Evolutionary conservation across 2,797 vertebrate genomes (phyloP).

Genomic region (Hippoglossus hippoglossus): DNA sequence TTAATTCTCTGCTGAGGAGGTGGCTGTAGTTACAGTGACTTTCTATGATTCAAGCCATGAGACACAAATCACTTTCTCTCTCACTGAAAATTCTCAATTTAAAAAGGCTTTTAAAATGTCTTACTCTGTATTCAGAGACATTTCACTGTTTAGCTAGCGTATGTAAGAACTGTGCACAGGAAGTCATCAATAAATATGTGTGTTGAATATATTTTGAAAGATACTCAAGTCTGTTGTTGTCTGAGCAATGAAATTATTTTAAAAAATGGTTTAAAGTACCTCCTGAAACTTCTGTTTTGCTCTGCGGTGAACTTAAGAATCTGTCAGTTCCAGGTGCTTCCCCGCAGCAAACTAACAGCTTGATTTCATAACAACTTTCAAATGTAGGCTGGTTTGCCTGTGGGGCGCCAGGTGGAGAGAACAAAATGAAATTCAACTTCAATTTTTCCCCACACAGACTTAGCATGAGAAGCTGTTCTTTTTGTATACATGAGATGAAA

Average conservation of each 20-base stretch:
- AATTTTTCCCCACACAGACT: not conserved
- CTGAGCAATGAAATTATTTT: not conserved
- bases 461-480: not conserved
- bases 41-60: too few relatives aligned
- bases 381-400: conserved; percentile 8
- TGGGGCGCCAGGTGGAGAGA: not conserved
- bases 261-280: not conserved
- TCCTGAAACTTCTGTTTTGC: too few relatives aligned
- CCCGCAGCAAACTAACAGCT: conserved; percentile 20
- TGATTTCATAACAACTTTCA: conserved; percentile 2
- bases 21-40: too few relatives aligned
- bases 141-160: too few relatives aligned
- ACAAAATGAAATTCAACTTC: not conserved
- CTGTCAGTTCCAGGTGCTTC: not conserved
- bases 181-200: too few relatives aligned
- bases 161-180: too few relatives aligned
- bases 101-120: too few relatives aligned
- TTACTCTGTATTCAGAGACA: too few relatives aligned
- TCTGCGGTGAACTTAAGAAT: not conserved
- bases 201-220: too few relatives aligned
- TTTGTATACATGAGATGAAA: conserved; percentile 3
- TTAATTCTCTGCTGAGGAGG: too few relatives aligned
- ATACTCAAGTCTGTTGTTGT: not conserved
- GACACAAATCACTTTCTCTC: too few relatives aligned
- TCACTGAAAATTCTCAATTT: too few relatives aligned